Conservation (phyloP, 2,797 vertebrate species). For the Microctenopoma lineatum region DNA sequence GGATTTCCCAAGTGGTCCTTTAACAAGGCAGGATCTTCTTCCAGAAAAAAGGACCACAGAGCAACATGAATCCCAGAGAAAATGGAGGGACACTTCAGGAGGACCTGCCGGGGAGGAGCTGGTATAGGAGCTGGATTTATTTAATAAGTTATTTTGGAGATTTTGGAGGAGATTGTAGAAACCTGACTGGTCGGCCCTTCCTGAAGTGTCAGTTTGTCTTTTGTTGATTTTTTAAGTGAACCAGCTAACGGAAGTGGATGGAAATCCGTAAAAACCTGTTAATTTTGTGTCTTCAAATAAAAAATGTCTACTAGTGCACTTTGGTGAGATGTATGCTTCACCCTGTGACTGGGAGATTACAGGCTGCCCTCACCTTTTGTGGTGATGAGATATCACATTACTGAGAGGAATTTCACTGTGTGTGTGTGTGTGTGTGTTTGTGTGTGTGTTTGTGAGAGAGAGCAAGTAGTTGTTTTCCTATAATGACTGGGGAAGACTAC, state of each 20-base stretch:
- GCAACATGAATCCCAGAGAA: too few relatives aligned
- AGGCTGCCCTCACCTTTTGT: neutral
- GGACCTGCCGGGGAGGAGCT: too few relatives aligned
- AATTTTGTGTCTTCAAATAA: too few relatives aligned
- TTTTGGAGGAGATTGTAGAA: neutral
- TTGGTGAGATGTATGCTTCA: neutral
- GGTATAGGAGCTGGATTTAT: too few relatives aligned
- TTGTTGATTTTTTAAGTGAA: neutral
- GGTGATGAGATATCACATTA: neutral
- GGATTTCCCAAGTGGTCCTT: too few relatives aligned
- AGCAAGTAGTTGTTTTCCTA: conserved; percentile 11
- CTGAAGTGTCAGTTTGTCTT: neutral
- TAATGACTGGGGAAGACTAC: conserved; percentile 30
- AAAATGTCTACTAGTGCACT: neutral
- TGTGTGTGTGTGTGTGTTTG: too few relatives aligned
- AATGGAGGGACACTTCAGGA: too few relatives aligned
- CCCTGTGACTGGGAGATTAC: neutral
- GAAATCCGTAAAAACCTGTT: neutral
- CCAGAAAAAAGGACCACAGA: too few relatives aligned
- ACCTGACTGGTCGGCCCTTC: neutral
- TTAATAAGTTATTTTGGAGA: neutral
- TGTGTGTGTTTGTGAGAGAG: too few relatives aligned
- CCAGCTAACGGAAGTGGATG: too few relatives aligned
- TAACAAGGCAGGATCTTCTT: too few relatives aligned
- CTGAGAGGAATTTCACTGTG: neutral